Evolutionary conservation across 1,140 invertebrate species (phyloP).

Genomic region (Drosophila albomicans): DNA sequence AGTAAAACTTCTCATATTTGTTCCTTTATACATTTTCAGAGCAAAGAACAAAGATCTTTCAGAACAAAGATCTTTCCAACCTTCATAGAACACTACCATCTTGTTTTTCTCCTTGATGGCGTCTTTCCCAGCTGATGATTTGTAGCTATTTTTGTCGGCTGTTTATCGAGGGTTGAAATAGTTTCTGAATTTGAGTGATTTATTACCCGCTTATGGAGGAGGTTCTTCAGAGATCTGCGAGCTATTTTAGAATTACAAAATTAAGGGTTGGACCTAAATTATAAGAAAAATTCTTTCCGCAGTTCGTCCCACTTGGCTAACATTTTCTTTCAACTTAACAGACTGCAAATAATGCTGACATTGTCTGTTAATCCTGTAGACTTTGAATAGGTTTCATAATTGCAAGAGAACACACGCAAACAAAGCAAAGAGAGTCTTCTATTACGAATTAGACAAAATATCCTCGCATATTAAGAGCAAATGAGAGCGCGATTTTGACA

Average conservation of each 20-base stretch:
- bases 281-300: background rate
- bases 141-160: background rate
- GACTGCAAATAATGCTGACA: no score
- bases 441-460: no score
- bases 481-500: no score
- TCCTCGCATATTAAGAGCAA: no score
- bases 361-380: no score
- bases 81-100: background rate
- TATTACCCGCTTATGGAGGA: background rate
- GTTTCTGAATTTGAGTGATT: background rate
- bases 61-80: no score
- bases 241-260: background rate
- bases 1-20: no score
- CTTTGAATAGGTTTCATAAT: no score
- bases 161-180: constrained; percentile 1
- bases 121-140: background rate
- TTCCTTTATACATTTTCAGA: no score
- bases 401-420: no score
- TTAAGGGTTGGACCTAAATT: background rate
- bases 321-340: background rate
- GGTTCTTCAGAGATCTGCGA: background rate
- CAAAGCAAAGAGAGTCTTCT: no score
- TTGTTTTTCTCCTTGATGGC: background rate
- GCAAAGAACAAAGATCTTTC: no score
- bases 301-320: background rate